These are phyloP conservation scores for Megalonaias nervosa DNA, from an alignment of 1,140 invertebrate genomes.

Conservation along the genomic window DNA sequence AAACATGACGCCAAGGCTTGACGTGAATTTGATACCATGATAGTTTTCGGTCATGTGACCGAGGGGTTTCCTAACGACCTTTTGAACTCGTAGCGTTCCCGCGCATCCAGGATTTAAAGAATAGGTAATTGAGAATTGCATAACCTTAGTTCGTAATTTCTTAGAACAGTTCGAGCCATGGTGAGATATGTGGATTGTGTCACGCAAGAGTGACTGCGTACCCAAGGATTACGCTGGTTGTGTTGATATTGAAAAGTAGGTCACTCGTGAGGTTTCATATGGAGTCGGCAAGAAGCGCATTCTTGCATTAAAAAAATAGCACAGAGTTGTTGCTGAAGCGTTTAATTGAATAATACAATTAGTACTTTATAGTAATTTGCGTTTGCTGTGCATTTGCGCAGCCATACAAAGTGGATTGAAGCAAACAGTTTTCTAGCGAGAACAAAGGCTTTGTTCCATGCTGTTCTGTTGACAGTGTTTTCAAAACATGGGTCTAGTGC, in stretches of 20 bases:
- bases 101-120: slow-evolving; percentile 25
- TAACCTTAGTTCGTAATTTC: too few species aligned
- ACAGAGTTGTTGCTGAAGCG: too few species aligned
- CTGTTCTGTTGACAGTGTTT: too few species aligned
- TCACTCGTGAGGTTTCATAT: slow-evolving; percentile 15
- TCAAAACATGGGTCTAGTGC: too few species aligned
- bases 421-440: too few species aligned
- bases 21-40: slow-evolving; percentile 62
- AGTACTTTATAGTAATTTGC: too few species aligned
- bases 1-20: slow-evolving; percentile 63
- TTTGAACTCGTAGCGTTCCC: slow-evolving; percentile 63
- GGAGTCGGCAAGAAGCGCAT: not conserved
- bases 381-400: too few species aligned
- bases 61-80: slow-evolving; percentile 58
- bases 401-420: too few species aligned
- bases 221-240: slow-evolving; percentile 4
- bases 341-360: too few species aligned
- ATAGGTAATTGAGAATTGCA: too few species aligned
- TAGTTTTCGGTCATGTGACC: slow-evolving; percentile 66
- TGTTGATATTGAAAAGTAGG: slow-evolving; percentile 38
- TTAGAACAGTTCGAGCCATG: too few species aligned
- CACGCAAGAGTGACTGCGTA: slow-evolving; percentile 42
- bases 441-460: slow-evolving; percentile 17
- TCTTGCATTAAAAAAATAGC: too few species aligned
- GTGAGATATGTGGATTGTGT: not conserved